Conservation (phyloP, 2,113 vertebrate genomes). For the Stercorarius parasiticus region DNA sequence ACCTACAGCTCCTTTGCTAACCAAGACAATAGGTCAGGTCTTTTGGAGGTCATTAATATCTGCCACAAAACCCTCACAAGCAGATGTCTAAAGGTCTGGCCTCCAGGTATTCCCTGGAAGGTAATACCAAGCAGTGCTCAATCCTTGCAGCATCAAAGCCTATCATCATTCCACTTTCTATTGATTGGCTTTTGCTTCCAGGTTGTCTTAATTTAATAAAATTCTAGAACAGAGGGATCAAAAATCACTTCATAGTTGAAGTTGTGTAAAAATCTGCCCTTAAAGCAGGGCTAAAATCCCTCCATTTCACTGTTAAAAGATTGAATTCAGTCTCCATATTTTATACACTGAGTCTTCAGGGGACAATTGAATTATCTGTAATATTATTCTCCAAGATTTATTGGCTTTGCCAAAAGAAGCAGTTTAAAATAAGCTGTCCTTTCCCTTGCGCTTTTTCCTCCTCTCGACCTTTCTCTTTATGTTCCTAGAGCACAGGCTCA, state of each 20-base stretch:
- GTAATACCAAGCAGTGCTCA: background rate
- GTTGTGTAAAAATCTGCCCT: background rate
- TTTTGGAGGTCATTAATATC: background rate
- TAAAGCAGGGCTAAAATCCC: background rate
- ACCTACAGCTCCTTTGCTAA: background rate
- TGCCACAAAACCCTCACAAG: background rate
- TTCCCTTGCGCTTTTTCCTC: background rate
- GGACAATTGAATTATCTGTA: slow-evolving; percentile 48
- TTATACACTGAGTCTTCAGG: slow-evolving; percentile 1
- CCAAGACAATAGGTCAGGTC: background rate
- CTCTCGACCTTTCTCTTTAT: slow-evolving; percentile 16
- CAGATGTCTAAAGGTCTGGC: background rate
- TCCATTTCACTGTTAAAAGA: background rate
- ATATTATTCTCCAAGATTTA: slow-evolving; percentile 51
- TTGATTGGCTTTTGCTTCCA: background rate
- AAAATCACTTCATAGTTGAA: background rate
- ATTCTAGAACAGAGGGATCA: background rate
- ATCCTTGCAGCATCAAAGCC: background rate
- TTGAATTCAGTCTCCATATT: slow-evolving; percentile 27
- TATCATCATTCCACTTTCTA: background rate
- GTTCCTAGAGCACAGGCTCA: background rate
- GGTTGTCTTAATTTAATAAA: slow-evolving; percentile 5
- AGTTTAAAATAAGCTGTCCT: slow-evolving; percentile 38
- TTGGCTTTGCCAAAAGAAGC: slow-evolving; percentile 41
- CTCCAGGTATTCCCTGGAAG: background rate